phyloP scores from a whole-genome alignment of 2,797 vertebrate genomes.

The Poeciliopsis presidionis region DNA sequence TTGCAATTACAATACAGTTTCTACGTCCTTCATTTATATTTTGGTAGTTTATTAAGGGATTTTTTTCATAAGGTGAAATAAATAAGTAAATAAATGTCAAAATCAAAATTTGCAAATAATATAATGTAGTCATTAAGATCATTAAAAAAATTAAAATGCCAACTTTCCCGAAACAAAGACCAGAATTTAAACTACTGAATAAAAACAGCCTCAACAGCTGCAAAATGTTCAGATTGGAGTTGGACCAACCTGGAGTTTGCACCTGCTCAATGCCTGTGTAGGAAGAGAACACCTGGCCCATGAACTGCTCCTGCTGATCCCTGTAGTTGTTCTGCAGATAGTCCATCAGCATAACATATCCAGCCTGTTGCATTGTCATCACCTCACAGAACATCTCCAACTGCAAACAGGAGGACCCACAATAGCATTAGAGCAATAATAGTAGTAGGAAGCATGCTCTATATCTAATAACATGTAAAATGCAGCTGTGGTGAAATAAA shows the following conservation, averaged over 20 bases:
- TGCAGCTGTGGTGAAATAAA: neutral
- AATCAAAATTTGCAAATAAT: neutral
- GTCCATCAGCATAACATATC: conserved; percentile 97
- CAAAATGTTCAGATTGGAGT: neutral
- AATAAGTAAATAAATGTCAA: neutral
- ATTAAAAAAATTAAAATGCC: neutral
- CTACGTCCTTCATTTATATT: too few species aligned
- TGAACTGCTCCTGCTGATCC: conserved; percentile 90
- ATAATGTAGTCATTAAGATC: neutral
- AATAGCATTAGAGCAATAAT: neutral
- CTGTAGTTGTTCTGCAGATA: conserved; percentile 96
- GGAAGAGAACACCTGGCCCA: conserved; percentile 94
- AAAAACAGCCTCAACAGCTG: neutral
- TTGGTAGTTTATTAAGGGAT: too few species aligned
- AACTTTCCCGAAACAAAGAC: too few species aligned
- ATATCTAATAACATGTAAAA: neutral
- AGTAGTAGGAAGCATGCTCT: neutral
- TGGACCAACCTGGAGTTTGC: conserved; percentile 83
- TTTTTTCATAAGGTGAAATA: too few species aligned
- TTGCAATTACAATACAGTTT: neutral
- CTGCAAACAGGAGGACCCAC: conserved; percentile 64
- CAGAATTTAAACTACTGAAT: neutral
- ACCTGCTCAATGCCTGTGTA: conserved; percentile 95
- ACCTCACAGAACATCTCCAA: conserved; percentile 94
- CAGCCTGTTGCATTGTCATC: conserved; percentile 96